Evolutionary conservation across 2,797 vertebrate genomes (phyloP).

Genomic region (Myotis pilosus): DNA sequence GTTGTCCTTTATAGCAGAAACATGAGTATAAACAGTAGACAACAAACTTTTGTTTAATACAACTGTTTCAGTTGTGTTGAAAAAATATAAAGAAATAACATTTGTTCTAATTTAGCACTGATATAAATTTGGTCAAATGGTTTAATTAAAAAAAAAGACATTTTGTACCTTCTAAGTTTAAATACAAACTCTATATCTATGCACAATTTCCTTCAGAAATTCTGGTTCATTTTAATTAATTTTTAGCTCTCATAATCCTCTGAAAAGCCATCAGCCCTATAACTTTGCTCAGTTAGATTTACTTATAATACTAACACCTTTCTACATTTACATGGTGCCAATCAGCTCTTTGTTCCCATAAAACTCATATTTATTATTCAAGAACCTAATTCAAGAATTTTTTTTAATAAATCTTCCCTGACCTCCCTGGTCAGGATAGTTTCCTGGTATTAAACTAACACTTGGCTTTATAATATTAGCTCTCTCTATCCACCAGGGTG

Average conservation of each 20-base stretch:
- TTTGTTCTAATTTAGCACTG: background rate
- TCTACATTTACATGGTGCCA: background rate
- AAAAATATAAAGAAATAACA: constrained; percentile 59
- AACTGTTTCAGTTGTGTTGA: constrained; percentile 72
- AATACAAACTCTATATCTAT: background rate
- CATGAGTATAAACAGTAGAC: constrained; percentile 81
- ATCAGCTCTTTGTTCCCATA: background rate
- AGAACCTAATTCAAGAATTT: background rate
- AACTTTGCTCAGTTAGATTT: background rate
- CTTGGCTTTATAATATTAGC: background rate
- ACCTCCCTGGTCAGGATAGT: background rate
- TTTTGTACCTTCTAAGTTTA: background rate
- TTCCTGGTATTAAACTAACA: background rate
- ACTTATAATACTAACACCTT: background rate
- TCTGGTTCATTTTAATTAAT: background rate
- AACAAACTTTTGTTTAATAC: constrained; percentile 86
- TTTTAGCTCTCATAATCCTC: background rate
- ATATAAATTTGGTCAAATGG: background rate
- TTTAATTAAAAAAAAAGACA: background rate
- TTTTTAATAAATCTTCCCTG: background rate
- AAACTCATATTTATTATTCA: background rate
- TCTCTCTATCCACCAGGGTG: background rate
- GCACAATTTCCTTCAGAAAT: background rate
- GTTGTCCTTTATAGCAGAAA: constrained; percentile 77
- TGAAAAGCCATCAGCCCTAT: background rate